Evolutionary conservation across 35 echinoderm and acorn worm genomes (phyloP), one percentile per base, ranked within the genome.

Genomic region (Lytechinus variegatus): DNA sequence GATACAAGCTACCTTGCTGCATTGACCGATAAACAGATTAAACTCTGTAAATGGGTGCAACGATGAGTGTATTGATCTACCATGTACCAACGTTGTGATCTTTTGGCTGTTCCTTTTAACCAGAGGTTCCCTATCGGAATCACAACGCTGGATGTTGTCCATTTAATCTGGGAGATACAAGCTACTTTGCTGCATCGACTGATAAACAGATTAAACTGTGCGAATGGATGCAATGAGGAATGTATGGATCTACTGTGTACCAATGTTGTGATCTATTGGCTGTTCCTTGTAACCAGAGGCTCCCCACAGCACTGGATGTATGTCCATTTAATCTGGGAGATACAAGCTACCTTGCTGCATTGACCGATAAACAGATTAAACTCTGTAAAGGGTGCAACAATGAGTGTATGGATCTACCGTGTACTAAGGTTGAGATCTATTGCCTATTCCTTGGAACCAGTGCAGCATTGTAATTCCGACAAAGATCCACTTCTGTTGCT

Each of bases 351-450:
- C 95, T 99, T 4, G 97, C 97, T 29, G 96, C 96, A 19, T 91
- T 99, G 16, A 97, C 98, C 12, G 97, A 99, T 12, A 99, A 99
- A 61, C 94, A 96, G 52, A 86, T 99, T 51, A 99, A 99, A 94
- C 55, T 99, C 9, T 95, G 94, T 27, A 95, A 52, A 44, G 60
- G 94, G 57, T 86, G 9, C 14, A 95, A 19, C 44, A 52, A 54
- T 95, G 94, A 95, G 4, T 52, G 19, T 44, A 2, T 44, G 33
- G 33, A 44, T 44, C 33, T 44, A 44, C 33, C 33, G 33, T 2
- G 33, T 44, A 44, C 33, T 0, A 44, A 44, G 1, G 33, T 44
- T 44, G 33, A 1, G 33, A 44, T 44, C 33, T 44, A 44, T 44
- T 44, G 33, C 1, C 33, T n/a, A n/a, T n/a, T n/a, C n/a, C n/a